Evolutionary conservation across 2,888 invertebrate species (phyloP), one percentile per base, ranked within the genome.

Genomic region (Synergus umbraculus): DNA sequence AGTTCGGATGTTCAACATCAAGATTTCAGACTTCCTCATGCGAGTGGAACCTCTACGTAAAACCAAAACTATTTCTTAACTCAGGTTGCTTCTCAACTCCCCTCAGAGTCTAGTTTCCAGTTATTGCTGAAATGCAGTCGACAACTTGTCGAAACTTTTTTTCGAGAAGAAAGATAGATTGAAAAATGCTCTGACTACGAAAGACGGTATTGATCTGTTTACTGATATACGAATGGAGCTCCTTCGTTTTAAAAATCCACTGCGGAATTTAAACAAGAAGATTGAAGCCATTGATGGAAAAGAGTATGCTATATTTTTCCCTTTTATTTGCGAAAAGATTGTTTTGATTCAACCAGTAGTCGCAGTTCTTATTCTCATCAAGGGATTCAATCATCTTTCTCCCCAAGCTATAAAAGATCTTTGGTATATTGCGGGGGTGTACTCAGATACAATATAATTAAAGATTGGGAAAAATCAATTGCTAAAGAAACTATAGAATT

Each of bases 21-120:
- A 84, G 79, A 84, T 84, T 37, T 83, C 86, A 85, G 85, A 87
- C 66, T 81, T 87, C 13, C 18, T 86, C 60, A 81, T 82, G 4
- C 49, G 78, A 73, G 22, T 81, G 49, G 76, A 80, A 76, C 65
- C 76, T 76, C 65, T 78, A 13, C 2, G 13, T 7, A 67, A 44
- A 8, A 18, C 29, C 12, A 13, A 67, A 7, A 46, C 15, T 67
- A 10, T 79, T 78, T 81, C 66, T 37, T 69, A 80, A 78, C 78
- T 83, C 78, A 81, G 54, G 77, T 65, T 67, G 63, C 63, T 81
- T 79, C 18, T 82, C 76, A 81, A 80, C 69, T 22, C 67, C 49
- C 41, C 67, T 77, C 73, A 81, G 65, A 79, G 78, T 76, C 60
- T 79, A 41, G 44, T 65, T 12, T 12, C 13, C 22, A 54, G 78